A percentile compares a stretch with the other conserved stretches of the same genome.
Evolutionary conservation across 2,888 invertebrate genomes (phyloP).

Genomic region (Coronaproctus castanopsis): DNA sequence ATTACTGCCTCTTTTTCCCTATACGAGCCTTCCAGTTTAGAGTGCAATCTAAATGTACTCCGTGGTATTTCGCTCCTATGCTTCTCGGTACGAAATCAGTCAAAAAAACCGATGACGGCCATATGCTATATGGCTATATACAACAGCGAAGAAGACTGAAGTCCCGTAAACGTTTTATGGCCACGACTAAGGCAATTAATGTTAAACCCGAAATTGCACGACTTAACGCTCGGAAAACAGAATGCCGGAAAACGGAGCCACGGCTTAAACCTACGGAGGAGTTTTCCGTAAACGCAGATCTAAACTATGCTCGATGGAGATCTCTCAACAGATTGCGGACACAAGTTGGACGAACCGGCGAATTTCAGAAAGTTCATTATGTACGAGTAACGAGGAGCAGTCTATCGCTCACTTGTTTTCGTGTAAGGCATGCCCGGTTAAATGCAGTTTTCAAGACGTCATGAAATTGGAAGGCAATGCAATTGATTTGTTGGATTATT

Average conservation of each 20-base stretch:
- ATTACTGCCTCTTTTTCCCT: no score
- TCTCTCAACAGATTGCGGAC: neutral
- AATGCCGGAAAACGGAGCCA: neutral
- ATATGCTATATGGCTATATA: neutral
- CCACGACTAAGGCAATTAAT: neutral
- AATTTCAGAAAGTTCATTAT: neutral
- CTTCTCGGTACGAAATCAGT: no score
- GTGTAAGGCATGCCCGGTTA: neutral
- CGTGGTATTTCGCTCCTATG: no score
- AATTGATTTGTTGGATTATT: neutral
- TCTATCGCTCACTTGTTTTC: neutral
- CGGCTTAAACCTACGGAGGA: neutral
- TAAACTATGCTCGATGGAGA: neutral
- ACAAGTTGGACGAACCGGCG: neutral
- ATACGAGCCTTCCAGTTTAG: no score
- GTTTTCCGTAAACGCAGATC: neutral
- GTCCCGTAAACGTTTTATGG: neutral
- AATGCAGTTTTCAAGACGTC: neutral
- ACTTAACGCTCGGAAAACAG: neutral
- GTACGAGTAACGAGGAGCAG: neutral
- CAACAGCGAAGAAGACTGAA: neutral
- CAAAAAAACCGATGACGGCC: neutral
- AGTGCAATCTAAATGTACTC: no score
- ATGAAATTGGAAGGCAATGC: neutral
- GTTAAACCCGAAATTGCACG: neutral